Conservation (phyloP, 2,113 vertebrate genomes). For the Vicugna pacos region DNA sequence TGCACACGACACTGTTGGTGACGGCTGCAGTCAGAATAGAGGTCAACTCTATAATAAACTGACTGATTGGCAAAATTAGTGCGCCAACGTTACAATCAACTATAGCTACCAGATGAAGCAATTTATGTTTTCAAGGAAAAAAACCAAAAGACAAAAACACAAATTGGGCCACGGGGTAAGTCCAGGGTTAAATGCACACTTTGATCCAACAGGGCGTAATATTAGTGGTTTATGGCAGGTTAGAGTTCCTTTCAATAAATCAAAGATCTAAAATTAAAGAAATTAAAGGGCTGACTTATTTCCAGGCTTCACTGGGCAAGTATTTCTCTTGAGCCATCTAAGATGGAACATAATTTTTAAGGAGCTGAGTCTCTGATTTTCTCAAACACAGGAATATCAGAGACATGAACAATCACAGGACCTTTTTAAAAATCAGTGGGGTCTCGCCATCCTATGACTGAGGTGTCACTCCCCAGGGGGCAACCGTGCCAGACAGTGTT, state of each 20-base stretch:
- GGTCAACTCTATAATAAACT: fast-evolving
- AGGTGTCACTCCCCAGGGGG: background rate
- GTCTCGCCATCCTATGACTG: background rate
- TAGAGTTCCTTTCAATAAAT: background rate
- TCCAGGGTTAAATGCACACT: background rate
- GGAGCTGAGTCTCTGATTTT: background rate
- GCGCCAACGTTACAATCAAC: fast-evolving
- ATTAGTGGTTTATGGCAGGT: background rate
- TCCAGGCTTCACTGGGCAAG: background rate
- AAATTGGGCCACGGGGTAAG: background rate
- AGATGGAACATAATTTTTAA: slow-evolving; percentile 10
- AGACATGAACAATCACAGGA: background rate
- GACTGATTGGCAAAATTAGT: background rate
- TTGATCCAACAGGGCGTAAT: background rate
- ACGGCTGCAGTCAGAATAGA: fast-evolving
- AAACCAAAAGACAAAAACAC: background rate
- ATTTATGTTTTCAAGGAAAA: background rate
- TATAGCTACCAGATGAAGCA: background rate
- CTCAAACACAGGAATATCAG: background rate
- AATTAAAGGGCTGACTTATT: background rate
- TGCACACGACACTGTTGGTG: fast-evolving
- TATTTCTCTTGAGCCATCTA: background rate
- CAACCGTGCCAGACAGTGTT: background rate
- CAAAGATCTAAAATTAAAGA: background rate
- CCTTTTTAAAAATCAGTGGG: background rate